Percentiles rank a stretch among this genome's conserved stretches.
phyloP scores from a whole-genome alignment of 2,113 vertebrate genomes.

The Setophaga petechia region DNA sequence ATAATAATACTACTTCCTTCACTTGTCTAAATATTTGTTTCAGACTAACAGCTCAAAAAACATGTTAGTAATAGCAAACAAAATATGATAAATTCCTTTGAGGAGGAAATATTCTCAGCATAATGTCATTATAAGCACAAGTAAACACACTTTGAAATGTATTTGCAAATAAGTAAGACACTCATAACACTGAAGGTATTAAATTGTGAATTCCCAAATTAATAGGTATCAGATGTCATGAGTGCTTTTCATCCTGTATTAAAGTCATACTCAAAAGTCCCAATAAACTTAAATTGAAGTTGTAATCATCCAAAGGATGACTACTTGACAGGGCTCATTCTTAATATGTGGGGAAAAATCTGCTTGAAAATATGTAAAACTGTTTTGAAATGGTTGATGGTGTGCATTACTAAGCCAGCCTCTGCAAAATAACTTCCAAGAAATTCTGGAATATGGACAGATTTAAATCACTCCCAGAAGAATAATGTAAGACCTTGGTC shows the following conservation, averaged over 20 bases:
- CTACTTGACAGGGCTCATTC: slow-evolving; percentile 46
- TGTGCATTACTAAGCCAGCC: not conserved
- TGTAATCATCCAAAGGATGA: slow-evolving; percentile 39
- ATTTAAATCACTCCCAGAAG: not conserved
- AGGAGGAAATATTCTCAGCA: slow-evolving; percentile 51
- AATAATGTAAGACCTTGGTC: not conserved
- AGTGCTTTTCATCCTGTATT: slow-evolving; percentile 66
- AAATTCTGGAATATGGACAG: not conserved
- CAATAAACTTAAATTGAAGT: slow-evolving; percentile 58
- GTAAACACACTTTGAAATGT: slow-evolving; percentile 69
- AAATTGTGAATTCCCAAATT: slow-evolving; percentile 74
- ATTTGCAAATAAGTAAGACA: slow-evolving; percentile 64
- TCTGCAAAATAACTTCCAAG: not conserved
- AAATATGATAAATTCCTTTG: slow-evolving; percentile 65
- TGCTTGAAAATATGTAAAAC: not conserved
- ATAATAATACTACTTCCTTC: slow-evolving; percentile 77
- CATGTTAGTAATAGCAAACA: slow-evolving; percentile 65
- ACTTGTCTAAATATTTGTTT: slow-evolving; percentile 81
- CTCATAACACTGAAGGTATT: slow-evolving; percentile 50
- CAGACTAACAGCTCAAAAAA: slow-evolving; percentile 76
- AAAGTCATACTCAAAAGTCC: slow-evolving; percentile 58
- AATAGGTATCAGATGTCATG: slow-evolving; percentile 73
- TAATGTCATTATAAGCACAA: slow-evolving; percentile 70
- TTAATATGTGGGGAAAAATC: not conserved
- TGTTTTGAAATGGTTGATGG: not conserved